phyloP scores from a whole-genome alignment of 2,797 vertebrate species.

The Sylvia borin region DNA sequence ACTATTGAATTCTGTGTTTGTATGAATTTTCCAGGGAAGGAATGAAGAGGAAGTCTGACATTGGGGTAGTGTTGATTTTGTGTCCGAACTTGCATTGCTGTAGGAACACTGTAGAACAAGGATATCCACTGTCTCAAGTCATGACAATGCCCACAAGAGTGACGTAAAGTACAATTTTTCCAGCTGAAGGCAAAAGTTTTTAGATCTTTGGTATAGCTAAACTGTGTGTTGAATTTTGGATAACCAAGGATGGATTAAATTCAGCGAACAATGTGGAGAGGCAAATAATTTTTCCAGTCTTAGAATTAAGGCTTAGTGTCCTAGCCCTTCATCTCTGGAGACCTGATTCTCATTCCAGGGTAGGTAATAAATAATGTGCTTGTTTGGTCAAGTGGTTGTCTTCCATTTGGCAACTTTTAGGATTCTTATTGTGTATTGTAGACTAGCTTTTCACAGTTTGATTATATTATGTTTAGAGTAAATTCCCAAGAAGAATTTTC shows the following conservation, averaged over 20 bases:
- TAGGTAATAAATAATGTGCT: constrained; percentile 52
- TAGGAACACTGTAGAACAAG: neutral
- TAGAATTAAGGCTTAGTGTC: neutral
- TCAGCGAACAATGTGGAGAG: neutral
- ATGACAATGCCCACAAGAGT: neutral
- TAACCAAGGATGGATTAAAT: neutral
- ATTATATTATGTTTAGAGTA: neutral
- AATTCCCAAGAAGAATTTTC: neutral
- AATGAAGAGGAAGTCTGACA: neutral
- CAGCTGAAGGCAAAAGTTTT: neutral
- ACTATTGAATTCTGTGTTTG: neutral
- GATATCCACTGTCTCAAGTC: neutral
- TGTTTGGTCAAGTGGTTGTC: constrained; percentile 58
- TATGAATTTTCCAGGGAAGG: neutral
- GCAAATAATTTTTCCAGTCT: constrained; percentile 37
- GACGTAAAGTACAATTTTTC: neutral
- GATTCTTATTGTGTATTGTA: neutral
- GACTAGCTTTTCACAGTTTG: neutral
- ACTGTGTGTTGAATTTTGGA: neutral
- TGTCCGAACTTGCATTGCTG: neutral
- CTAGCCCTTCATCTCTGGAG: constrained; percentile 28
- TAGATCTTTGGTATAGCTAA: neutral
- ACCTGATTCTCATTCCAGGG: constrained; percentile 16
- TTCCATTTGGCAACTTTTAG: neutral
- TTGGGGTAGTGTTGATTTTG: neutral